Percentiles rank a stretch among this genome's conserved stretches.
Evolutionary conservation across 2,888 invertebrate genomes (phyloP).

Genomic region (Mayetiola destructor): DNA sequence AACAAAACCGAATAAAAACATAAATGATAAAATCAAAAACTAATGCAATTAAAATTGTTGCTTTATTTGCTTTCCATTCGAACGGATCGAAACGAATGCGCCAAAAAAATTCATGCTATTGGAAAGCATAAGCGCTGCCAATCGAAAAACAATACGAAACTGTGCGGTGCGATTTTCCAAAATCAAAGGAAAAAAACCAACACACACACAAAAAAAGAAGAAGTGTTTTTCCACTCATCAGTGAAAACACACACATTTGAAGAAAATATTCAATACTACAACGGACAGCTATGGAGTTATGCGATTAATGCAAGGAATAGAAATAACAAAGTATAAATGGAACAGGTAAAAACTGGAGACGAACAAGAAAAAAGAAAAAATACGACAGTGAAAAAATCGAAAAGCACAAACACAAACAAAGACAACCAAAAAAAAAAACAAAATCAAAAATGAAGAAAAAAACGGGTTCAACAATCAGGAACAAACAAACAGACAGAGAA

Average conservation of each 20-base stretch:
- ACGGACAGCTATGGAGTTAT: too few species aligned
- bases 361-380: neutral
- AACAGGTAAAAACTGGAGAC: neutral
- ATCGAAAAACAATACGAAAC: too few species aligned
- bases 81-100: too few species aligned
- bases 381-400: neutral
- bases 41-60: neutral
- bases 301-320: neutral
- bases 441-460: slow-evolving; percentile 17
- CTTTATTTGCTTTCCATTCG: slow-evolving; percentile 2
- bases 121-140: too few species aligned
- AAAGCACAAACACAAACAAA: neutral
- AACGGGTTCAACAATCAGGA: slow-evolving; percentile 25
- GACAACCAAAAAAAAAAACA: slow-evolving; percentile 10
- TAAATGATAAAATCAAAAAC: neutral
- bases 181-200: neutral
- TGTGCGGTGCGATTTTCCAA: neutral
- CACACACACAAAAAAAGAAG: neutral
- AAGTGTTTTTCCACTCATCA: neutral
- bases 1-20: neutral
- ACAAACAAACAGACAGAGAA: slow-evolving; percentile 30
- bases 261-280: too few species aligned
- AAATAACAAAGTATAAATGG: neutral
- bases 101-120: too few species aligned
- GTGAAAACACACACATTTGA: neutral